These are phyloP conservation scores for Amphipyra berbera DNA, from an alignment of 2,888 invertebrate species.

Conservation along the genomic window DNA sequence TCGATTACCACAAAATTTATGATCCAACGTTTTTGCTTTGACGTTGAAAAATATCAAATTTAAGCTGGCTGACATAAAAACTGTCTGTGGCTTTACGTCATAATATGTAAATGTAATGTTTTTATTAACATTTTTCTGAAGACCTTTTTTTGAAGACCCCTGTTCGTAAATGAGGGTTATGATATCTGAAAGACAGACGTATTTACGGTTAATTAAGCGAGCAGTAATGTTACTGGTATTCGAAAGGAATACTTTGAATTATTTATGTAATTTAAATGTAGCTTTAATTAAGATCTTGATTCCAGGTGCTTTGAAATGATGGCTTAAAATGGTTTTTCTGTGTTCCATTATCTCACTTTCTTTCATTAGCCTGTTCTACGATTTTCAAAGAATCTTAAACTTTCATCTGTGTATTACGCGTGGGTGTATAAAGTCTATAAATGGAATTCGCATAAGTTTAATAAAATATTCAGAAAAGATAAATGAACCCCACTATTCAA, in stretches of 20 bases:
- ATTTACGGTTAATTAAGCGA: constrained; percentile 32
- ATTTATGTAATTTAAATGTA: constrained; percentile 30
- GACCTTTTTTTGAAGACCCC: constrained; percentile 11
- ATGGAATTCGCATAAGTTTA: too few relatives aligned
- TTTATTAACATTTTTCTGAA: constrained; percentile 41
- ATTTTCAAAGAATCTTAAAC: too few relatives aligned
- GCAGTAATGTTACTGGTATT: constrained; percentile 18
- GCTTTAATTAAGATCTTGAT: constrained; percentile 18
- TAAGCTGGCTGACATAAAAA: constrained; percentile 39
- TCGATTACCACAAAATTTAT: constrained; percentile 62
- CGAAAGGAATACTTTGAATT: constrained; percentile 21
- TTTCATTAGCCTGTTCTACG: neutral
- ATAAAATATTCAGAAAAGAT: neutral
- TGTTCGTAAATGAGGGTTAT: constrained; percentile 23
- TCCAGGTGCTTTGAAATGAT: neutral
- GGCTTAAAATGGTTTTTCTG: neutral
- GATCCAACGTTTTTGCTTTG: constrained; percentile 49
- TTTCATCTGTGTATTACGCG: too few relatives aligned
- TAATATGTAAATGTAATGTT: constrained; percentile 55
- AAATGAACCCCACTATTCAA: too few relatives aligned
- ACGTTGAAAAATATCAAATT: constrained; percentile 61
- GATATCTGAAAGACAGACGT: constrained; percentile 14
- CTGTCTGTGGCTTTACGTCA: constrained; percentile 15
- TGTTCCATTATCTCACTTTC: neutral
- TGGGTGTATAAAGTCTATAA: too few relatives aligned